Evolutionary conservation across 2,888 invertebrate species (phyloP).

Genomic region (Noctua comes): DNA sequence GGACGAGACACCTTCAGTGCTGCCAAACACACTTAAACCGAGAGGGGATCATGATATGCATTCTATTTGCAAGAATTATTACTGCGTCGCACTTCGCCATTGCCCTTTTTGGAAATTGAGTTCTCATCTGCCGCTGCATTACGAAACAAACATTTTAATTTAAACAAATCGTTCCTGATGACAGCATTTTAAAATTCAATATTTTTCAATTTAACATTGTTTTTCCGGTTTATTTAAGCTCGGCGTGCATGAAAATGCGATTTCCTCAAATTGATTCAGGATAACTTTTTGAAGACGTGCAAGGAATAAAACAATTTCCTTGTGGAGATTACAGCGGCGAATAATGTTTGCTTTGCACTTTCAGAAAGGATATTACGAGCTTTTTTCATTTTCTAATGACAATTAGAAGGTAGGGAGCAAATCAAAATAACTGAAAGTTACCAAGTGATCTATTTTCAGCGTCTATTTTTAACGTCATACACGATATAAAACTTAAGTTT

Average conservation of each 20-base stretch:
- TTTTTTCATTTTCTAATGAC: slow-evolving; percentile 56
- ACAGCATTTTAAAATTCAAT: slow-evolving; percentile 28
- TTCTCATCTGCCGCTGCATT: slow-evolving; percentile 18
- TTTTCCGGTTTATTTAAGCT: slow-evolving; percentile 41
- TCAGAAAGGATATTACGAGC: slow-evolving; percentile 67
- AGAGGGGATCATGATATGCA: slow-evolving; percentile 25
- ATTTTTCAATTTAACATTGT: slow-evolving; percentile 39
- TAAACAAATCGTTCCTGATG: slow-evolving; percentile 25
- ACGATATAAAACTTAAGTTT: background rate
- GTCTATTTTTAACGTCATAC: background rate
- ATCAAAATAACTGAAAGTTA: slow-evolving; percentile 2
- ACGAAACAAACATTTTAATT: slow-evolving; percentile 27
- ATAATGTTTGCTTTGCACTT: slow-evolving; percentile 68
- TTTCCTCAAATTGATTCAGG: slow-evolving; percentile 66
- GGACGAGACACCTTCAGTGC: slow-evolving; percentile 52
- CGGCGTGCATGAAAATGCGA: slow-evolving; percentile 63
- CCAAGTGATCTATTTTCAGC: background rate
- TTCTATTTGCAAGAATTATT: slow-evolving; percentile 28
- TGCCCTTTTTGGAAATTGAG: slow-evolving; percentile 21
- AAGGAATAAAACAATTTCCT: slow-evolving; percentile 70
- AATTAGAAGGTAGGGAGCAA: slow-evolving; percentile 26
- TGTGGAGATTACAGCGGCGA: slow-evolving; percentile 65
- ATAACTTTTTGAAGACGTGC: slow-evolving; percentile 59
- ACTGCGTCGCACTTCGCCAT: background rate
- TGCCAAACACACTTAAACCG: slow-evolving; percentile 59